Evolutionary conservation across 1,140 invertebrate species (phyloP).

Genomic region (Scaptomyza pallida): DNA sequence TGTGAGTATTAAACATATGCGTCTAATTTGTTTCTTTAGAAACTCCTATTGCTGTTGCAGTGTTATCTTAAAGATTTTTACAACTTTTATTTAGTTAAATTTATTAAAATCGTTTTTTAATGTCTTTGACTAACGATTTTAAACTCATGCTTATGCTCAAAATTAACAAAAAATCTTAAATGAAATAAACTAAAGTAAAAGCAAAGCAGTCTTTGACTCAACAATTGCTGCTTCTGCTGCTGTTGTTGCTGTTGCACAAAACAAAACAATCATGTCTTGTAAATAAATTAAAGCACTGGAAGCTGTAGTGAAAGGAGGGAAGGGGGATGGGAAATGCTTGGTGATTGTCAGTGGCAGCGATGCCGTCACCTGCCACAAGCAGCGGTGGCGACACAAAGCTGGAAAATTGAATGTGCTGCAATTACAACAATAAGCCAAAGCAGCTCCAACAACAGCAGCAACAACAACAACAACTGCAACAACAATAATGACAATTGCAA

Average conservation of each 20-base stretch:
- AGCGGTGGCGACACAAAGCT: conserved; percentile 18
- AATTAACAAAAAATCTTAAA: too few relatives aligned
- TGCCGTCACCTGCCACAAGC: conserved; percentile 30
- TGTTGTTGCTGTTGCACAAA: not conserved
- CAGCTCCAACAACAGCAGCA: conserved; percentile 10
- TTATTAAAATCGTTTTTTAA: too few relatives aligned
- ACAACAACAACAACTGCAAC: conserved; percentile 26
- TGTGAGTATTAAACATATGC: too few relatives aligned
- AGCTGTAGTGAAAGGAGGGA: conserved; percentile 1
- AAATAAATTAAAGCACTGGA: conserved; percentile 18
- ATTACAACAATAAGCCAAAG: conserved; percentile 52
- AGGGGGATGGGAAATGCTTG: conserved; percentile 45
- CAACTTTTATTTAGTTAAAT: too few relatives aligned
- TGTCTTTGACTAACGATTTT: too few relatives aligned
- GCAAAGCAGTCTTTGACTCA: not conserved
- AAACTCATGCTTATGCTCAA: too few relatives aligned
- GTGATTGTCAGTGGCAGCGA: conserved; percentile 50
- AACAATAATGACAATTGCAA: conserved; percentile 54
- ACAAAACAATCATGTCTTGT: conserved; percentile 4
- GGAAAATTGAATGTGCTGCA: conserved; percentile 45
- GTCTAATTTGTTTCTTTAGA: too few relatives aligned
- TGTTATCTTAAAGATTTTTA: too few relatives aligned
- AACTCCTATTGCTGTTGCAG: too few relatives aligned
- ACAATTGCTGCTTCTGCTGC: too few relatives aligned
- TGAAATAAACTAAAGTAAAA: not conserved